Evolutionary conservation across 2,797 vertebrate genomes (phyloP), one percentile per base, ranked within the genome.

Genomic region (Argya squamiceps): DNA sequence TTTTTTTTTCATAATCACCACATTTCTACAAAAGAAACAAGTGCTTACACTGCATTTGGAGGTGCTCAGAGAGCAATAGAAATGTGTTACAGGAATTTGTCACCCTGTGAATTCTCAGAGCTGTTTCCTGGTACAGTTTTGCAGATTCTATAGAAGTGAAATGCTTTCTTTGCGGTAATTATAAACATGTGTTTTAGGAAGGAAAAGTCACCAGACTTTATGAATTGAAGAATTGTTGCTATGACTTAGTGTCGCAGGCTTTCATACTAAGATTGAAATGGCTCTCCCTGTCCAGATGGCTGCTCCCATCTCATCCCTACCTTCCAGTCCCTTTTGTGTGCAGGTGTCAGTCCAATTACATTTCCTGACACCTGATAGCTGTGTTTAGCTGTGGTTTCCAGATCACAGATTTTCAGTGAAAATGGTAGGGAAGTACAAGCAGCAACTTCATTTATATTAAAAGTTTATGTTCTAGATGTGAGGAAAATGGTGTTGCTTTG

Each of bases 351-450:
- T 63, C 26, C 64, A 88, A 85, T 89, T 89, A 83, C 32, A 47
- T 70, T 84, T 94, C 16, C n/a, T 92, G 71, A 83, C 22, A 90
- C 47, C 60, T 60, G 62, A 93, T 88, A 95, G 41, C 37, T 84
- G 16, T 63, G 47, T 47, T 80, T 83, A 80, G 47, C 30, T 81
- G 23, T 70, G 49, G 12, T 76, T 93, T 83, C 79, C 80, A 89
- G 71, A 85, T 65, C 47, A 55, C 1, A 2, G 36, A 20, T 69
- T 89, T 96, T 71, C 68, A 27, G 27, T 2, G 2, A 79, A 82
- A 78, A 58, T 15, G 7, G 9, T 24, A 34, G 21, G 41, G 27
- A 92, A 67, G 26, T 24, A 10, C 49, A 79, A 39, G 21, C 12
- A 89, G 5, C 9, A 39, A 14, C 91, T 91, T 65, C 23, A 56